Evolutionary conservation across 30 jellyfish, hydroid and myxozoan species (phyloP), one percentile per base, ranked within the genome.

Genomic region (Catostylus mosaicus): DNA sequence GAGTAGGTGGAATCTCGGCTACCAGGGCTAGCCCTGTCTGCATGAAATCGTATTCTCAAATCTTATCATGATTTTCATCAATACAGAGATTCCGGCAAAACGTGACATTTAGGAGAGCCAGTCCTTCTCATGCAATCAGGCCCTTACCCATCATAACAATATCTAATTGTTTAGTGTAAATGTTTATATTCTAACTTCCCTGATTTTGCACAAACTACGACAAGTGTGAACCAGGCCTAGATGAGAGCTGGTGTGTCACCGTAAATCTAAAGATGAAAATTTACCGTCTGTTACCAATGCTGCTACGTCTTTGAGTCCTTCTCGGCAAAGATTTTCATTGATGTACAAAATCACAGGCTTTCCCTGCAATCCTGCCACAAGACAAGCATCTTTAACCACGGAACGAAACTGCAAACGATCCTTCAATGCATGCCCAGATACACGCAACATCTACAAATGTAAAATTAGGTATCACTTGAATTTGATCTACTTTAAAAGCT

Each of bases 291-390:
- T 52, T 20, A 89, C 22, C 43, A 89, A 31, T 0, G 95, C 89
- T 37, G 90, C 83, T 32, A 89, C 84, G 57, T 65, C 77, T 47
- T 59, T 45, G 65, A 71, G 54, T 3, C 86, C 79, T 23, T 89
- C 97, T 33, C 50, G 78, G 73, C 51, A 22, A 23, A 89, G 84
- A 32, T 69, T 65, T 47, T 75, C 94, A 26, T 86, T 83, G 22
- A 82, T 68, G 79, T 59, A 81, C 27, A 89, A 64, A 12, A 89
- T 69, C 11, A 75, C 67, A 20, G 94, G 90, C 59, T 63, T 73
- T 8, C 94, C 94, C 22, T 82, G 91, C 65, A 89, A 36, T 6
- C 94, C 97, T 7, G 97, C 97, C 48, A 75, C 78, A 50, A 60
- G 36, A 59, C 97, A 81, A 0, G 95, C 90, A 52, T 89, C 94